A percentile compares a stretch with the other conserved stretches of the same genome.
Evolutionary conservation across 2,797 vertebrate species (phyloP).

Genomic region (Crocidura indochinensis): DNA sequence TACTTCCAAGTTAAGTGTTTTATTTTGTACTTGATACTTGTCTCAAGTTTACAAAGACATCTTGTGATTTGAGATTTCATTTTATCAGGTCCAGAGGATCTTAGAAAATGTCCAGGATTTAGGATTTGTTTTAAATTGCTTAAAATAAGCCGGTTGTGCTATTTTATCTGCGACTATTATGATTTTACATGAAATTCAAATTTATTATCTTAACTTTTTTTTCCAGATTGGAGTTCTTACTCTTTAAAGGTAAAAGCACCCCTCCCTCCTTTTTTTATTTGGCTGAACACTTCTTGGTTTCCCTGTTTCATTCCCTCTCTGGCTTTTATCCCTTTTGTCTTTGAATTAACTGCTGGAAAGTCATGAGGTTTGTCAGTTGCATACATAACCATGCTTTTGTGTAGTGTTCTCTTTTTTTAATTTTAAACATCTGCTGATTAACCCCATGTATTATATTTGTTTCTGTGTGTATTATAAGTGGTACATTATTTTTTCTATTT

Average conservation of each 20-base stretch:
- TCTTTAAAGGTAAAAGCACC: constrained; percentile 74
- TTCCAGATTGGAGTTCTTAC: constrained; percentile 73
- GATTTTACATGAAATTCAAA: constrained; percentile 65
- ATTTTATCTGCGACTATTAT: constrained; percentile 46
- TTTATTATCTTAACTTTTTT: constrained; percentile 65
- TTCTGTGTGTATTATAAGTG: constrained; percentile 32
- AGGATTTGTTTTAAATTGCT: constrained; percentile 62
- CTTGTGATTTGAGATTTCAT: constrained; percentile 50
- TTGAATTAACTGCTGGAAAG: constrained; percentile 54
- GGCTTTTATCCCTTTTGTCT: constrained; percentile 48
- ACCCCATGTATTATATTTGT: background rate
- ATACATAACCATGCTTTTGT: constrained; percentile 51
- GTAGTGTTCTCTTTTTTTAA: constrained; percentile 44
- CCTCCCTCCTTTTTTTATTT: constrained; percentile 48
- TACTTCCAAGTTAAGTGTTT: background rate
- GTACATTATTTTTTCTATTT: constrained; percentile 17
- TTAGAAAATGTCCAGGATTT: constrained; percentile 19
- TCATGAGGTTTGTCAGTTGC: constrained; percentile 43
- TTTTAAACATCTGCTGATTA: background rate
- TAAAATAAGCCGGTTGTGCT: constrained; percentile 61
- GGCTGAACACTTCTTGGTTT: constrained; percentile 57
- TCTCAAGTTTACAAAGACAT: constrained; percentile 20
- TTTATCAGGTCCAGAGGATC: constrained; percentile 43
- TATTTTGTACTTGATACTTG: constrained; percentile 20
- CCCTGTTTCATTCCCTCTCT: constrained; percentile 51